A percentile compares a stretch with the other conserved stretches of the same genome.
phyloP scores from a whole-genome alignment of 2,797 vertebrate genomes.

The Valencia hispanica region DNA sequence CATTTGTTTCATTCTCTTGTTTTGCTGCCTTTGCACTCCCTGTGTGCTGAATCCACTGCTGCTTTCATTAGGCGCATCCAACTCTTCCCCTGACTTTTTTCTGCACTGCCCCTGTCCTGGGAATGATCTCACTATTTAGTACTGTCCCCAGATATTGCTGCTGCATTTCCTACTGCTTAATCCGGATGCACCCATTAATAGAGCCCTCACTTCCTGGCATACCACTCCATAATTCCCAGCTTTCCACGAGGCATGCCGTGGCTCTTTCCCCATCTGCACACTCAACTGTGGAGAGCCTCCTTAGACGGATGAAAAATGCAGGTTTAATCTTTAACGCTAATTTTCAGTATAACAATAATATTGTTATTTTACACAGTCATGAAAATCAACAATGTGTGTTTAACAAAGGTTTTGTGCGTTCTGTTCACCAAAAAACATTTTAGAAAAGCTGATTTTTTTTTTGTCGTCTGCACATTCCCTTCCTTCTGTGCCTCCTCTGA shows the following conservation, averaged over 20 bases:
- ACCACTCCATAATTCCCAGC: slow-evolving; percentile 74
- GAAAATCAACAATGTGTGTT: slow-evolving; percentile 64
- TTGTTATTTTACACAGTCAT: slow-evolving; percentile 58
- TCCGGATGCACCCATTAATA: slow-evolving; percentile 78
- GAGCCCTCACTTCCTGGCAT: slow-evolving; percentile 73
- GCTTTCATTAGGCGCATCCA: slow-evolving; percentile 64
- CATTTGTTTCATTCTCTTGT: slow-evolving; percentile 39
- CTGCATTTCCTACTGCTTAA: slow-evolving; percentile 74
- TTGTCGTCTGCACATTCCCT: not conserved
- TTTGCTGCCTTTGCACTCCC: slow-evolving; percentile 46
- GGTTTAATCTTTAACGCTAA: slow-evolving; percentile 64
- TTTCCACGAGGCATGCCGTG: slow-evolving; percentile 69
- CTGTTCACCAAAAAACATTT: slow-evolving; percentile 49
- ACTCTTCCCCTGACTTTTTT: slow-evolving; percentile 45
- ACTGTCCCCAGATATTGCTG: slow-evolving; percentile 70
- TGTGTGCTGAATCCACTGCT: slow-evolving; percentile 12
- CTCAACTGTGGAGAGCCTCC: slow-evolving; percentile 63
- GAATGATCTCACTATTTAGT: slow-evolving; percentile 64
- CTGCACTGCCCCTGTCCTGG: slow-evolving; percentile 59
- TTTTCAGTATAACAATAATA: slow-evolving; percentile 68
- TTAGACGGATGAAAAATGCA: slow-evolving; percentile 70
- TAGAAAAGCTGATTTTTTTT: not conserved
- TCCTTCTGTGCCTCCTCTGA: not conserved
- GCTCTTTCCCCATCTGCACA: slow-evolving; percentile 43
- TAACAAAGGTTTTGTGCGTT: slow-evolving; percentile 62